Percentiles rank a stretch among this genome's conserved stretches.
phyloP scores from a whole-genome alignment of 2,888 invertebrate genomes.

The Eristalis intricaria region DNA sequence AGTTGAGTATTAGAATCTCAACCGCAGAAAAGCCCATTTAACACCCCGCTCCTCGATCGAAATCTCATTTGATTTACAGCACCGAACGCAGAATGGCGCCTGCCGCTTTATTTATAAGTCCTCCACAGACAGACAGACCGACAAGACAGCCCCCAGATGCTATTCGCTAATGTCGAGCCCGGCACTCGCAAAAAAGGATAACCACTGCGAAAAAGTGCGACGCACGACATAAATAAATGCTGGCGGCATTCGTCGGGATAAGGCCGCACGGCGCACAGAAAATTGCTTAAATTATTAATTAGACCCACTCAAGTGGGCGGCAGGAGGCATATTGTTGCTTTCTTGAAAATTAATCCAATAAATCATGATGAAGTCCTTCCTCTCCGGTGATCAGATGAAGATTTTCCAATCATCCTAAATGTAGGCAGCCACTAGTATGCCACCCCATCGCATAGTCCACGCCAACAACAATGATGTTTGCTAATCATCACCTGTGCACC shows the following conservation, averaged over 20 bases:
- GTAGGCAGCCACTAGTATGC: conserved; percentile 18
- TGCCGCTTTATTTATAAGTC: conserved; percentile 14
- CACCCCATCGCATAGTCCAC: neutral
- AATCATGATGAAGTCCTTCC: conserved; percentile 12
- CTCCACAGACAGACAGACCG: neutral
- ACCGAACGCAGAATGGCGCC: conserved; percentile 15
- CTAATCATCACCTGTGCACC: conserved; percentile 26
- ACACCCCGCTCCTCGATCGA: neutral
- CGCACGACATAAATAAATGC: neutral
- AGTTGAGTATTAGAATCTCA: neutral
- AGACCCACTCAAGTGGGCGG: neutral
- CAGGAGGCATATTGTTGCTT: neutral
- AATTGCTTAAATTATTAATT: conserved; percentile 44
- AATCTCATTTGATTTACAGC: conserved; percentile 30
- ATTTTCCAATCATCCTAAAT: conserved; percentile 37
- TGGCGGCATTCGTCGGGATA: neutral
- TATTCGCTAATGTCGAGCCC: neutral
- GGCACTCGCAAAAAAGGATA: neutral
- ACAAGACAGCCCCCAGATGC: conserved; percentile 1
- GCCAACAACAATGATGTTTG: conserved; percentile 9
- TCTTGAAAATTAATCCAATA: conserved; percentile 17
- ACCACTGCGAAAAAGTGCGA: conserved; percentile 1
- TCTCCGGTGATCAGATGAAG: neutral
- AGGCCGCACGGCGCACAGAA: neutral
- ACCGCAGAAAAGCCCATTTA: neutral